Conservation (phyloP, 2,113 vertebrate genomes). For the Rana temporaria region DNA sequence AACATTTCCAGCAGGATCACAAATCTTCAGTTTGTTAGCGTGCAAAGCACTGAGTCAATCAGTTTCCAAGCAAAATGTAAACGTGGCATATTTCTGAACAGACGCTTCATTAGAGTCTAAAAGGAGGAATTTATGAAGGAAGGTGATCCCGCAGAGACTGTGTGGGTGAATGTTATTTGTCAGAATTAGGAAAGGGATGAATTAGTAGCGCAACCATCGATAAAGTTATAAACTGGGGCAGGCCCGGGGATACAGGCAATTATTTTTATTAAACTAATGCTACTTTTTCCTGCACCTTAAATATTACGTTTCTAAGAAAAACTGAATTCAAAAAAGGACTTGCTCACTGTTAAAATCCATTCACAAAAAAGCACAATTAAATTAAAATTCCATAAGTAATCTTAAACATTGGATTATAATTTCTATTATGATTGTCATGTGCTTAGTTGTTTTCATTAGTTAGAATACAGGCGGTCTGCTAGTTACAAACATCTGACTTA, state of each 20-base stretch:
- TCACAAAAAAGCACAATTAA: conserved; percentile 43
- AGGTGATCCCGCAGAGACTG: not conserved
- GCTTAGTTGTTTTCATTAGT: no score
- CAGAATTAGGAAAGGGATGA: conserved; percentile 1
- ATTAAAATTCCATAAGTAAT: no score
- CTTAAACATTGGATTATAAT: no score
- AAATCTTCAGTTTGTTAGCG: not conserved
- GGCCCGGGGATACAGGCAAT: conserved; percentile 17
- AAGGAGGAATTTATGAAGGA: not conserved
- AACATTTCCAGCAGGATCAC: not conserved
- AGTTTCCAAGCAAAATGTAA: not conserved
- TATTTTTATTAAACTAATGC: conserved; percentile 26
- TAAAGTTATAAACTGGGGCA: conserved; percentile 30
- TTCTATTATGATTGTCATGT: no score
- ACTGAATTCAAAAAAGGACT: not conserved
- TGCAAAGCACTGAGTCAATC: not conserved
- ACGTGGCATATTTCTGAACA: not conserved
- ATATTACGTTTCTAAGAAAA: conserved; percentile 10
- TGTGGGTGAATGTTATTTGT: not conserved
- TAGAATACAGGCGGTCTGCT: no score
- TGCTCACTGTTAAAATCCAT: not conserved
- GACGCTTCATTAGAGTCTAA: not conserved
- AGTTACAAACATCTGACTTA: no score
- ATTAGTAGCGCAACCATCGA: conserved; percentile 6
- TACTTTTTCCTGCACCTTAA: conserved; percentile 4